Evolutionary conservation across 2,797 vertebrate genomes (phyloP), one percentile per base, ranked within the genome.

Genomic region (Dicrostonyx torquatus): DNA sequence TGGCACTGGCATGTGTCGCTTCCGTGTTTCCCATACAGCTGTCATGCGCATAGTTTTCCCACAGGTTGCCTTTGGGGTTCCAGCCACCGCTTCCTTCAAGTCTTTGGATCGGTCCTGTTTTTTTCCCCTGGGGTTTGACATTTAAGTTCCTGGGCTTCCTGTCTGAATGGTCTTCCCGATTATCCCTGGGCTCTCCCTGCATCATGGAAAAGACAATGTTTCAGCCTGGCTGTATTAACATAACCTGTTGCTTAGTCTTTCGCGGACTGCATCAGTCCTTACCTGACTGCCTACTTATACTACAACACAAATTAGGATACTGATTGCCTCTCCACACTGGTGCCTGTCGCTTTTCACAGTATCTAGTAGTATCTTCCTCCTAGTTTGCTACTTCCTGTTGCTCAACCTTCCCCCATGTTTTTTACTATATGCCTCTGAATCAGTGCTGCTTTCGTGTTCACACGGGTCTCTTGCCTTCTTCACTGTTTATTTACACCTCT

Each of bases 21-120:
- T 97, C 97, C 97, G 96, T 79, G 97, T 97, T 97, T 95, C 96
- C 82, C 96, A 50, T 85, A 11, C 91, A 94, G 96, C 96, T 97
- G 97, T 94, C 97, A 97, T 94, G 97, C 94, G 96, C 96, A 4
- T 29, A 82, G 93, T 94, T 96, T 95, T 91, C 96, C 96, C 95
- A 97, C 97, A 97, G 97, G 97, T 97, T 97, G 97, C 66, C 89
- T 95, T 93, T 24, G 94, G 95, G 91, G 80, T 92, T 95, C 87
- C 96, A 94, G 45, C 20, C 89, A 10, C 73, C 79, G 8, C 73
- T 89, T 72, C 80, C 34, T 60, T 89, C 75, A 24, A 88, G 58
- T 10, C 64, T 66, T 68, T 24, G 75, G 43, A 22, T 68, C 80
- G 76, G 62, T 84, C 85, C 0, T 26, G 68, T 75, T 73, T 79